Percentiles rank a stretch among this genome's conserved stretches.
These are phyloP conservation scores for Paracentrotus lividus DNA, from an alignment of 53 echinoderm and acorn worm genomes.

Conservation along the genomic window DNA sequence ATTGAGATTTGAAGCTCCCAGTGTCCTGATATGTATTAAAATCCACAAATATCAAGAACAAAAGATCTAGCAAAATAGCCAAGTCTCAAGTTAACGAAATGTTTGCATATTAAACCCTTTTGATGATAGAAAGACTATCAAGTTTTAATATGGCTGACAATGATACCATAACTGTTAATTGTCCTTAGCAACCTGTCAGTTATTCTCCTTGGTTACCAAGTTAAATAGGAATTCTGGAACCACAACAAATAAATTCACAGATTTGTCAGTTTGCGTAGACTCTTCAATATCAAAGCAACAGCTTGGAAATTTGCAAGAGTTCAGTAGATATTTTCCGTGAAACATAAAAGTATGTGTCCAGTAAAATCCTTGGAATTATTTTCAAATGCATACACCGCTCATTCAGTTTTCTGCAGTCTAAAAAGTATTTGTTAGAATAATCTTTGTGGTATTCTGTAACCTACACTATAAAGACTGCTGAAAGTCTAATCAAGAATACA, in stretches of 20 bases:
- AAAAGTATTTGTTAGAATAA: too few species aligned
- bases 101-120: not conserved
- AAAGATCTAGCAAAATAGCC: not conserved
- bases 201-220: not conserved
- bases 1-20: not conserved
- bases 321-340: too few species aligned
- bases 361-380: not conserved
- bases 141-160: not conserved
- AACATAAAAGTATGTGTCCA: too few species aligned
- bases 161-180: not conserved
- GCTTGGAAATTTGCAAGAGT: not conserved
- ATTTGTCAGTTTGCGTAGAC: too few species aligned
- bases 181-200: not conserved
- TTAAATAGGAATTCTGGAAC: not conserved
- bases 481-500: too few species aligned
- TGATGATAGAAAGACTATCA: not conserved
- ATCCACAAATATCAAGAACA: not conserved
- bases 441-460: too few species aligned
- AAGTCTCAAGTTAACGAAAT: too few species aligned
- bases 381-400: too few species aligned
- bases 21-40: not conserved
- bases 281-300: not conserved
- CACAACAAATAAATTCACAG: too few species aligned
- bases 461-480: too few species aligned
- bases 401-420: too few species aligned